Base-by-base conservation (phyloP, 2,797 vertebrate genomes). In the Sparus aurata region DNA sequence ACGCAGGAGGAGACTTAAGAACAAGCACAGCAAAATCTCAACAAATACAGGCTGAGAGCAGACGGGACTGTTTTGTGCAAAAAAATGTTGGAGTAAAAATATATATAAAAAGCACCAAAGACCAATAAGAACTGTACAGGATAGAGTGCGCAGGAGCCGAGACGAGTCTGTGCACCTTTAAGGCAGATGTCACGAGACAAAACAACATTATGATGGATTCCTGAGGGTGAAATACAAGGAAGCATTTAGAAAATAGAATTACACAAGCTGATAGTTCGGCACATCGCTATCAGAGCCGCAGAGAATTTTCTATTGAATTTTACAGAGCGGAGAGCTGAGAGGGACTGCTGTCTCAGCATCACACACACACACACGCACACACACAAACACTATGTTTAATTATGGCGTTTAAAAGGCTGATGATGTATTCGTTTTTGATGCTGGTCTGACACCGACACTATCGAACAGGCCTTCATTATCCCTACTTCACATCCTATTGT, bases 171-270 rank as follows among this genome's bases (percentile, higher is more conserved):
- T 58, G 13, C 49, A 27, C 38, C 64, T 72, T 64, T 76, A 52
- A 54, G 73, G 64, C 55, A 65, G 45, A 65, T 41, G 43, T 18
- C 38, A 49, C 13, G 18, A 57, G 23, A 69, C 69, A 69, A 59
- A 77, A 80, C 49, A 63, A 38, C 27, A 75, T 69, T 67, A 69
- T 25, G 30, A 80, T 83, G 67, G 74, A 70, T 77, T 69, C 38
- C 16, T 15, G 47, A 17, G 68, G 59, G 57, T 77, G 30, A 65
- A 69, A 68, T 15, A 52, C 45, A 23, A 34, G 54, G 66, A 27
- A 66, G 66, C 58, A 64, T 72, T 69, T 72, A 22, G 10, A 65
- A 50, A 71, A 70, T 22, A 58, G 8, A 76, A 75, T 67, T 69
- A n/a, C 38, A 64, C 63, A 72, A 65, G 46, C 59, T 70, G 20